These are phyloP conservation scores for Drosophila anceps DNA, from an alignment of 2,888 invertebrate species.

Conservation along the genomic window DNA sequence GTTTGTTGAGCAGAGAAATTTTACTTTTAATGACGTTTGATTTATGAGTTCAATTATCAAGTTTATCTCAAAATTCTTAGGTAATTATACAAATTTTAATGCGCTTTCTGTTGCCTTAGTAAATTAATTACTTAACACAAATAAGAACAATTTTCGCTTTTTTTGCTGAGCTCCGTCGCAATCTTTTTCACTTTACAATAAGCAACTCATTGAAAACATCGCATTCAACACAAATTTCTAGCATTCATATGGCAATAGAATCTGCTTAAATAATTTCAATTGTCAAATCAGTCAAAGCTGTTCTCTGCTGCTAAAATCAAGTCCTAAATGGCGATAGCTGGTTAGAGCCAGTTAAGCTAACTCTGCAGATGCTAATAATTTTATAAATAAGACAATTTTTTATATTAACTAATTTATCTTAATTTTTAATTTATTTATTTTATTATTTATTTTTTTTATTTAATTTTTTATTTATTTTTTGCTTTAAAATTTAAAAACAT, in stretches of 20 bases:
- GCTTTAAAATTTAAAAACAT: too few relatives aligned
- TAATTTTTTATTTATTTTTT: too few relatives aligned
- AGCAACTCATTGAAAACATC: neutral
- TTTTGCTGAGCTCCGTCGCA: neutral
- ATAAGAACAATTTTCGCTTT: neutral
- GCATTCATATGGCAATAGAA: neutral
- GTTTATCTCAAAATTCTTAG: neutral
- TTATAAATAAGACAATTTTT: neutral
- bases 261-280: neutral
- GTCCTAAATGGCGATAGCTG: neutral
- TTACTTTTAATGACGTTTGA: conserved; percentile 3
- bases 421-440: too few relatives aligned
- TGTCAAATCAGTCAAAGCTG: neutral
- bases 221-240: neutral
- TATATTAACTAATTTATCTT: neutral
- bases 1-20: too few relatives aligned
- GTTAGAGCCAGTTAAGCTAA: too few relatives aligned
- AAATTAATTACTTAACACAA: neutral
- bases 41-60: neutral
- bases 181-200: neutral
- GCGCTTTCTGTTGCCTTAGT: neutral
- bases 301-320: neutral
- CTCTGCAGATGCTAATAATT: neutral
- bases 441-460: too few relatives aligned
- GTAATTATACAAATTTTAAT: neutral